These are phyloP conservation scores for Meteorus sp. DNA, from an alignment of 1,140 invertebrate species.

Conservation along the genomic window DNA sequence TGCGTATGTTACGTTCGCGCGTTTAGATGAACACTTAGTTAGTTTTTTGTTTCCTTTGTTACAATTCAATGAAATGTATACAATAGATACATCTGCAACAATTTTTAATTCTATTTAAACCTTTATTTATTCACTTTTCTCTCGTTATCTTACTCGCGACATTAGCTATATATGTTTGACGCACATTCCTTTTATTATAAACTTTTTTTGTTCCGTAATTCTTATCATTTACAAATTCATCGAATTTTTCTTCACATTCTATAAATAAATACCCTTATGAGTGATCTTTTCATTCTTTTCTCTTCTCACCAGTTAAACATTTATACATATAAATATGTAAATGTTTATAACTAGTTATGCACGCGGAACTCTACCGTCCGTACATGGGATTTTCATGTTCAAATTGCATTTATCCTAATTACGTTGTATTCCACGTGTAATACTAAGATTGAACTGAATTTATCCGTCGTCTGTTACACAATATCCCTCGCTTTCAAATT, in stretches of 20 bases:
- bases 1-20: constrained; percentile 25
- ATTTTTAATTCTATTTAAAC: constrained; percentile 1
- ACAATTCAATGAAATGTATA: constrained; percentile 17
- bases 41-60: background rate
- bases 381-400: too few species aligned
- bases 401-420: constrained; percentile 27
- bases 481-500: background rate
- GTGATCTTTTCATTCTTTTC: constrained; percentile 13
- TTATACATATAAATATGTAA: background rate
- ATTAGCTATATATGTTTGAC: constrained; percentile 10
- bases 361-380: background rate
- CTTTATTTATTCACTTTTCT: too few species aligned
- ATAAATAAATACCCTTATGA: constrained; percentile 41
- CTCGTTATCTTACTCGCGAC: constrained; percentile 16
- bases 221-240: too few species aligned
- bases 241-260: constrained; percentile 29
- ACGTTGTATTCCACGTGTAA: constrained; percentile 35
- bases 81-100: constrained; percentile 25
- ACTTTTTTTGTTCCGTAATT: constrained; percentile 1
- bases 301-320: background rate
- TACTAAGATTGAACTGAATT: constrained; percentile 41
- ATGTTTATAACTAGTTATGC: constrained; percentile 2
- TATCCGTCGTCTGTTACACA: constrained; percentile 31
- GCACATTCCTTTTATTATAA: constrained; percentile 29
- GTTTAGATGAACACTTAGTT: constrained; percentile 18